A percentile compares a stretch with the other conserved stretches of the same genome.
Conservation (phyloP, 2,113 vertebrate species). For the Anoplopoma fimbria region DNA sequence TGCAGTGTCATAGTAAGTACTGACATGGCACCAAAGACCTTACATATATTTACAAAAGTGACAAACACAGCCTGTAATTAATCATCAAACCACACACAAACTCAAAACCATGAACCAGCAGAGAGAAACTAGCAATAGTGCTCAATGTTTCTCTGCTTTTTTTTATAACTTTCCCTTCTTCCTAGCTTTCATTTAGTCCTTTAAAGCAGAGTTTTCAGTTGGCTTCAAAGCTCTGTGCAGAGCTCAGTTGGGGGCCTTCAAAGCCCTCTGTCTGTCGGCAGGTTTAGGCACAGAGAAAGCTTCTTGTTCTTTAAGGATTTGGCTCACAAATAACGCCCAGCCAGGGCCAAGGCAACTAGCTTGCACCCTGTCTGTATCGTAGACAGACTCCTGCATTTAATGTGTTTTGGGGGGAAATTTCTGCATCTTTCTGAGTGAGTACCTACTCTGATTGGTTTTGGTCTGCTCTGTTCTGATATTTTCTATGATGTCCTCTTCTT, state of each 20-base stretch:
- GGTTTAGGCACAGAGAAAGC: constrained; percentile 87
- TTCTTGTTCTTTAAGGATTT: constrained; percentile 86
- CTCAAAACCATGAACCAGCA: constrained; percentile 42
- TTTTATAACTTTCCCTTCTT: constrained; percentile 72
- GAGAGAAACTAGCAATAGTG: constrained; percentile 50
- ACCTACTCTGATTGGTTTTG: constrained; percentile 58
- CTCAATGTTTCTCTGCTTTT: constrained; percentile 65
- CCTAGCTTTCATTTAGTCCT: constrained; percentile 74
- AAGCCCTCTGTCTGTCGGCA: constrained; percentile 86
- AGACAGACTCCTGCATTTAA: constrained; percentile 64
- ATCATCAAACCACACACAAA: constrained; percentile 39
- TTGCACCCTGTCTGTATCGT: constrained; percentile 73
- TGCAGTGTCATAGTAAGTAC: constrained; percentile 1
- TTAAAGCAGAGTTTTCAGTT: constrained; percentile 82
- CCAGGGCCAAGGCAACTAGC: constrained; percentile 78
- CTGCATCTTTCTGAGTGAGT: constrained; percentile 74
- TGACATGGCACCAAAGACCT: constrained; percentile 5
- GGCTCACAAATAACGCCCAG: constrained; percentile 85
- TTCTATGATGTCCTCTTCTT: constrained; percentile 43
- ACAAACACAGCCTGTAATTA: constrained; percentile 31
- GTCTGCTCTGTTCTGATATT: constrained; percentile 44
- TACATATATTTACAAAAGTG: constrained; percentile 4
- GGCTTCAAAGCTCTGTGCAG: constrained; percentile 86
- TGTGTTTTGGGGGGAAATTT: constrained; percentile 65
- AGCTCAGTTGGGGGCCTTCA: constrained; percentile 88